Evolutionary conservation across 1,140 invertebrate genomes (phyloP).

Genomic region (Bathynomus jamesi): DNA sequence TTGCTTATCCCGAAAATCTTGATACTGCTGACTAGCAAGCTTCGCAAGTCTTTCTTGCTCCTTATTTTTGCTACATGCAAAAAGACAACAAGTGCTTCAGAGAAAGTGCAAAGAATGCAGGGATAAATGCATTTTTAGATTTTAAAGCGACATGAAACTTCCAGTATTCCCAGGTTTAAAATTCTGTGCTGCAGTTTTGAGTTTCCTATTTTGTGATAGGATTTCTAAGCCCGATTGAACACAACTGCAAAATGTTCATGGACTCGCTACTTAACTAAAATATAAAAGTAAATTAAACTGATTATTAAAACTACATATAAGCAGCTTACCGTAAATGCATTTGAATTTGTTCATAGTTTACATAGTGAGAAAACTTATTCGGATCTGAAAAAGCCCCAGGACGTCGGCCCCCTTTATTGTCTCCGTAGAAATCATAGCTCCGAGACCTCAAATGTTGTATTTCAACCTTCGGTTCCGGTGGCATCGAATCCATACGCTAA

Average conservation of each 20-base stretch:
- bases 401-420: slow-evolving; percentile 38
- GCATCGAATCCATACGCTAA: slow-evolving; percentile 21
- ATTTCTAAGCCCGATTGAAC: no score
- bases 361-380: slow-evolving; percentile 62
- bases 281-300: no score
- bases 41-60: slow-evolving; percentile 36
- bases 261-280: no score
- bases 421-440: slow-evolving; percentile 45
- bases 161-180: no score
- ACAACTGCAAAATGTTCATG: no score
- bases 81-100: no score
- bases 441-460: slow-evolving; percentile 46
- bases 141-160: no score
- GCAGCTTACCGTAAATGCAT: slow-evolving; percentile 67
- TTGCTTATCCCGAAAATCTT: slow-evolving; percentile 36
- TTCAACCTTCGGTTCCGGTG: slow-evolving; percentile 36
- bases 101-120: no score
- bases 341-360: slow-evolving; percentile 75
- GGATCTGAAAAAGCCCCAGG: not conserved
- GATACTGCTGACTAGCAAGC: slow-evolving; percentile 36
- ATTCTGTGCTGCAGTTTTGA: no score
- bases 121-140: no score
- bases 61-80: slow-evolving; percentile 36
- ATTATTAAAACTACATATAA: no score
- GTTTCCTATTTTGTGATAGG: no score